Base-by-base conservation (phyloP, 2,797 vertebrate genomes). In the Chromis chromis region DNA sequence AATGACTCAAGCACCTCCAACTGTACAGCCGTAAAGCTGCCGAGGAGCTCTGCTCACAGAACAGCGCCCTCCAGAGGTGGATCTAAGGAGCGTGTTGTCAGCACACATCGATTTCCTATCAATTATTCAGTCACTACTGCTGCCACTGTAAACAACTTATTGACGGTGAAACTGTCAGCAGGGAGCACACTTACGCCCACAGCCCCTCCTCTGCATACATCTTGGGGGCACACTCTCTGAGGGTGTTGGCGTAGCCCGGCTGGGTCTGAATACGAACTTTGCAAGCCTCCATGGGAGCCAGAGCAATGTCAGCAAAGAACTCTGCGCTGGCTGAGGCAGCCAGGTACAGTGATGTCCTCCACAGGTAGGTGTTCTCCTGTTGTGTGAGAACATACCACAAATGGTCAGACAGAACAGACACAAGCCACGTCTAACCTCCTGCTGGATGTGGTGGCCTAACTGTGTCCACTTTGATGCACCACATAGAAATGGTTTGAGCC, bases 201-300 rank as follows among this genome's bases (percentile, higher is more conserved):
- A 99, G 0, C 0, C 98, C 96, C 89, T 99, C 98, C 91, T 99
- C 97, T 12, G 86, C 94, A 56, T 90, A 96, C 98, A 99, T 99
- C 92, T 98, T 98, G 59, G 98, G 98, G 53, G 84, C 91, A 21
- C 95, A 96, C 89, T 98, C 65, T 33, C 97, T 93, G 56, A 99
- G 90, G 63, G 95, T 99, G 93, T 97, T 98, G 1, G 97, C 97
- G 24, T 97, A 99, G 33, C 98, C 97, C 0, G 98, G 96, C 76
- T 98, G 95, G n/a, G 97, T 99, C 92, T 99, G 98, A 91, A 99
- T 98, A 62, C 97, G 96, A 54, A 99, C 97, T 91, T 99, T 99
- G 70, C 93, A 95, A 85, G 98, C 98, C 95, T 99, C 98, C 98
- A 99, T 99, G 86, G 98, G 98, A 94, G 96, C 95, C 94, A 99